Evolutionary conservation across 2,888 invertebrate genomes (phyloP), one percentile per base, ranked within the genome.

Genomic region (Polymixis lichenea): DNA sequence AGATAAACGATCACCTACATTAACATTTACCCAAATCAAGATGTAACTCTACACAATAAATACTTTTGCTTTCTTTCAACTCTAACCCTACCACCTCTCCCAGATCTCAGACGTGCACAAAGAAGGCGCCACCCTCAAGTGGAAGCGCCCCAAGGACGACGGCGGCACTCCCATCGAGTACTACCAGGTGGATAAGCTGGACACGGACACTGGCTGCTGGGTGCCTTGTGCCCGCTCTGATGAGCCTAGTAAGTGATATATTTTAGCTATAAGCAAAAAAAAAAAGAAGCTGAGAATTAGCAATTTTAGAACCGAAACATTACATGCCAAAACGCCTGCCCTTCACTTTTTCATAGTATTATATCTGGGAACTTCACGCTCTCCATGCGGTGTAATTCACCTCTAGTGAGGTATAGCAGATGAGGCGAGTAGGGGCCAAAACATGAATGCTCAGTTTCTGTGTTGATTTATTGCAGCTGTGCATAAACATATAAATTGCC

Each of bases 101-200:
- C 81, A 96, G 96, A 95, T 96, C 75, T 98, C 98, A 22, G 99
- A 99, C 93, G 98, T 99, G 11, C 98, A 98, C 95, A 98, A 98
- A 91, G 98, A 99, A 89, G 99, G 99, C 6, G 99, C 99, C 88
- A 98, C 98, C 83, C 97, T 99, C 78, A 98, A 99, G 92, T 99
- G 99, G 99, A 99, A 99, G 94, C 97, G 99, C 70, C 99, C 99
- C 2, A 98, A 98, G 91, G 99, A 99, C 95, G 99, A 99, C 94
- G 99, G 99, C 64, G 99, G 99, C 49, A 97, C 98, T 83, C 99
- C 99, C 53, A 98, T 99, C 92, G 99, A 99, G 91, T 99, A 99
- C 92, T 99, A 99, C 96, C 98, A 99, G 93, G 98, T 99, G 67
- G 99, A 99, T 93, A 99, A 99, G 92, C 97, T 99, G 97, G 99